Evolutionary conservation across 2,888 invertebrate species (phyloP), one percentile per base, ranked within the genome.

Genomic region (Cheilosia variabilis): DNA sequence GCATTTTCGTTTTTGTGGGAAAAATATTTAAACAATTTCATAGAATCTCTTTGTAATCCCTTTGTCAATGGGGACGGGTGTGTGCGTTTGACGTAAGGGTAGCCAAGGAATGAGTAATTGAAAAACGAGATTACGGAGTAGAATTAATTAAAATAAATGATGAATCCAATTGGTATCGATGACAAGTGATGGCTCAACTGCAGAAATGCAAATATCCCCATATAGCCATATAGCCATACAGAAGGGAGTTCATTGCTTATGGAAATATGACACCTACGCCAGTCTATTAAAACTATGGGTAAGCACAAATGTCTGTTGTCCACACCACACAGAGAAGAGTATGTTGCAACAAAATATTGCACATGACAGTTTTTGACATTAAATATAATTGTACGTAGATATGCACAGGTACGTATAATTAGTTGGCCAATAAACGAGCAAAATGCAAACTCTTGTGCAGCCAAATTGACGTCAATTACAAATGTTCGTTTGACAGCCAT

Each of bases 11-110:
- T 27, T 83, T 63, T 73, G 62, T 83, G 73, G 43, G 63, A 73
- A 73, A 83, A 41, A 69, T 50, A 60, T 82, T 65, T 34, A 58
- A 69, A 83, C 73, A 62, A 83, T 69, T 79, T 68, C 50, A 43
- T 69, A 62, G 57, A 73, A 37, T 24, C 22, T 68, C 78, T 60
- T 55, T 78, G 41, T 68, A 62, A 60, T 60, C 41, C 50, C 5
- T 22, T 50, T 43, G 50, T 57, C 47, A 52, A 17, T 34, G 65
- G 45, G 19, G 47, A 58, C 10, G 22, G 41, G 22, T 53, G n/a
- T 34, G 68, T 22, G 13, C 24, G 62, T 22, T 47, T 31, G 24
- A 47, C 13, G 50, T 55, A 31, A 19, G 19, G 43, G 66, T 66
- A 55, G 65, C 27, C 58, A 31, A 41, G 15, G 53, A 53, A 60